Conservation (phyloP, 2,888 invertebrate species). For the Platynereis dumerilii region DNA sequence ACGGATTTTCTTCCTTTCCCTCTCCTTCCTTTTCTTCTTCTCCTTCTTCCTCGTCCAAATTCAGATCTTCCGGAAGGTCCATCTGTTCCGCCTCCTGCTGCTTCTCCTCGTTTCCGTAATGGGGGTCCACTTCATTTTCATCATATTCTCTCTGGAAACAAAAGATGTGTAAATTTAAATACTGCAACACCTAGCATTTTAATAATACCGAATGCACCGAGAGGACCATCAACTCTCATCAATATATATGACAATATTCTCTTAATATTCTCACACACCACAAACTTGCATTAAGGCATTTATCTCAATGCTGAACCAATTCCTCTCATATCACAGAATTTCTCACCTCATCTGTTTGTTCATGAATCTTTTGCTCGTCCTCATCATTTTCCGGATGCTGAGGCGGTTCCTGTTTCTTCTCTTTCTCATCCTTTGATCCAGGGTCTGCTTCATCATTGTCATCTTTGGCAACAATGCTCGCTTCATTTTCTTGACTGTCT, state of each 20-base stretch:
- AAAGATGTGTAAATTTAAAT: not conserved
- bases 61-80: constrained; percentile 86
- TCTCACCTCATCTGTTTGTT: constrained; percentile 82
- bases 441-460: constrained; percentile 59
- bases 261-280: too few relatives aligned
- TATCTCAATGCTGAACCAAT: too few relatives aligned
- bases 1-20: constrained; percentile 27
- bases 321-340: too few relatives aligned
- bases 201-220: too few relatives aligned
- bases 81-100: constrained; percentile 79
- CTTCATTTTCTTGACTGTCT: constrained; percentile 61
- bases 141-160: constrained; percentile 49
- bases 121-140: constrained; percentile 55
- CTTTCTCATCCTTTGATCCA: constrained; percentile 62
- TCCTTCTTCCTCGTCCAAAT: constrained; percentile 71
- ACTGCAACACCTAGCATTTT: too few relatives aligned
- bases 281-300: too few relatives aligned
- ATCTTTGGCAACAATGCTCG: constrained; percentile 80
- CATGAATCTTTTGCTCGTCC: constrained; percentile 69
- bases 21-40: constrained; percentile 40
- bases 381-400: constrained; percentile 66
- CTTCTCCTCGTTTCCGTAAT: constrained; percentile 44
- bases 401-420: constrained; percentile 61
- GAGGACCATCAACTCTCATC: too few relatives aligned
- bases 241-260: too few relatives aligned